Percentiles rank a stretch among this genome's conserved stretches.
Conservation (phyloP, 2,113 vertebrate genomes). For the Malurus cyaneus region DNA sequence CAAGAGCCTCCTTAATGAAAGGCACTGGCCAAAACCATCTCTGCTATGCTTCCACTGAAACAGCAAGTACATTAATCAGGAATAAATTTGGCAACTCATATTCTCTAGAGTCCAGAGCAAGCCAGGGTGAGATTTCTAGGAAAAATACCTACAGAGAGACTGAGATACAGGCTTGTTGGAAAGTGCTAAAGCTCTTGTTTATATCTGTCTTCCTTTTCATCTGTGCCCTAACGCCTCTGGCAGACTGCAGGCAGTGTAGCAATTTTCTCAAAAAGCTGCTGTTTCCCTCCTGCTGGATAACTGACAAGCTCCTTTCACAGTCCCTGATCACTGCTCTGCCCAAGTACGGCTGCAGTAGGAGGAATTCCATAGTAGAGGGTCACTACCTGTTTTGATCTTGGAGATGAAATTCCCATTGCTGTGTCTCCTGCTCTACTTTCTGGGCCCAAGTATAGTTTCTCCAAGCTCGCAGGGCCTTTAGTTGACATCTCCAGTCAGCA, state of each 20-base stretch:
- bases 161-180: background rate
- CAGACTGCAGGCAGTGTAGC: background rate
- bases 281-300: background rate
- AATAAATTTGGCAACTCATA: background rate
- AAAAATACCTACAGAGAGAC: background rate
- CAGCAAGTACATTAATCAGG: background rate
- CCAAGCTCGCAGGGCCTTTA: constrained; percentile 86
- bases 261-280: background rate
- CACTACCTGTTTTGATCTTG: constrained; percentile 84
- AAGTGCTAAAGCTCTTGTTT: background rate
- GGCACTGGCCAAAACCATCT: background rate
- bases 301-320: background rate
- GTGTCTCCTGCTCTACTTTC: constrained; percentile 74
- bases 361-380: background rate
- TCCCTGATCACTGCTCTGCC: background rate
- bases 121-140: background rate
- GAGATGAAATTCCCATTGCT: constrained; percentile 77
- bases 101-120: background rate
- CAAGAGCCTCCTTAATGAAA: background rate
- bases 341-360: background rate
- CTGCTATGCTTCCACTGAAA: background rate
- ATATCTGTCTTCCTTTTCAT: background rate
- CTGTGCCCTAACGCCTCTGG: background rate
- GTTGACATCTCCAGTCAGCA: constrained; percentile 86
- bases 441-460: constrained; percentile 78